Conservation (phyloP, 1,140 invertebrate genomes). For the Tetranychus urticae region DNA sequence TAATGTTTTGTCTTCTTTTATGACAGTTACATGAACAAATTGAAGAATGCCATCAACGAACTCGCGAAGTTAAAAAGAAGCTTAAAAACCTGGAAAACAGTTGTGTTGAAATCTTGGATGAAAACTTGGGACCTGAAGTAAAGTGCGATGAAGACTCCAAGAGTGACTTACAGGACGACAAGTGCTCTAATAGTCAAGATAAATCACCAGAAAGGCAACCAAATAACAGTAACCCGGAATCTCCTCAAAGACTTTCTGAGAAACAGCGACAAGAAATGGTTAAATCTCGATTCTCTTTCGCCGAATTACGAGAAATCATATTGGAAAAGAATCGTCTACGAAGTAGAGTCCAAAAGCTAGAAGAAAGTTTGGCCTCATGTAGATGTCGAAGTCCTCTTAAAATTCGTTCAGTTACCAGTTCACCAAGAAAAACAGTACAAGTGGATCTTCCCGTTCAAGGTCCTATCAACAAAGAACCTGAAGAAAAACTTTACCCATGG, state of each 20-base stretch:
- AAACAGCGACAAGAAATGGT: constrained; percentile 34
- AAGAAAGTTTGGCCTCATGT: constrained; percentile 45
- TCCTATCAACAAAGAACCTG: constrained; percentile 77
- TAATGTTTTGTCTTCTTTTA: background rate
- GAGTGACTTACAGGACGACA: too few species aligned
- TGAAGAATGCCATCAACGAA: background rate
- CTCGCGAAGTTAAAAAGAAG: background rate
- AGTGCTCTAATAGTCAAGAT: too few species aligned
- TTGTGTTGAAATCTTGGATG: too few species aligned
- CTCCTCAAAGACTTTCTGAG: too few species aligned
- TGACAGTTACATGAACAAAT: background rate
- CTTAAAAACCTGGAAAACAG: too few species aligned
- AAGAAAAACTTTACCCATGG: constrained; percentile 68
- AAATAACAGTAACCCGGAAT: too few species aligned
- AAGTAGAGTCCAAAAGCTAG: constrained; percentile 52
- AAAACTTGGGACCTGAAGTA: background rate
- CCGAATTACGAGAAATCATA: constrained; percentile 62
- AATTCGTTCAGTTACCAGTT: background rate
- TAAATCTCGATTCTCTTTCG: constrained; percentile 62
- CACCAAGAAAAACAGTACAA: constrained; percentile 13
- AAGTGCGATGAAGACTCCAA: background rate
- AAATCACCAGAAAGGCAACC: too few species aligned
- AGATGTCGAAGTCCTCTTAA: background rate
- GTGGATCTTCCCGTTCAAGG: constrained; percentile 77
- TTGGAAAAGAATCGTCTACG: constrained; percentile 71